Percentiles rank a stretch among this genome's conserved stretches.
phyloP scores from a whole-genome alignment of 2,797 vertebrate genomes.

The Molossus alvarezi region DNA sequence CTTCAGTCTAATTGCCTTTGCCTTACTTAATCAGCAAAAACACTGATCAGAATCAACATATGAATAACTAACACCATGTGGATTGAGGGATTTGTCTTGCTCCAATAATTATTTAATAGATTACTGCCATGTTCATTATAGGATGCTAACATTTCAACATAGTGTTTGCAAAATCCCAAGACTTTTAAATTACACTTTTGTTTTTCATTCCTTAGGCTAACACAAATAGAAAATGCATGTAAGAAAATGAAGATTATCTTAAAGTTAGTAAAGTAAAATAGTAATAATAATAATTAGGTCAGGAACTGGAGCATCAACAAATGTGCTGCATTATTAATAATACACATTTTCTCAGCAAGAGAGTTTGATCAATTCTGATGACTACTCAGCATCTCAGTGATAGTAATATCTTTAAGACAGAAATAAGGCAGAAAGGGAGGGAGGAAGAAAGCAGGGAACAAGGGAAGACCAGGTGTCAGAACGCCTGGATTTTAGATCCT shows the following conservation, averaged over 20 bases:
- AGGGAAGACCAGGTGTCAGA: not conserved
- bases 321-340: constrained; percentile 50
- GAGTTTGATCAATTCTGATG: constrained; percentile 28
- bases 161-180: constrained; percentile 9
- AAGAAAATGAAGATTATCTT: constrained; percentile 10
- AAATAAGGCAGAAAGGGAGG: not conserved
- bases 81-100: constrained; percentile 40
- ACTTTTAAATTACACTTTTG: constrained; percentile 25
- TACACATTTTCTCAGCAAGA: constrained; percentile 33
- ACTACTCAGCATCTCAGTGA: not conserved
- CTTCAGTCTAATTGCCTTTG: not conserved
- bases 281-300: constrained; percentile 29
- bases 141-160: constrained; percentile 1
- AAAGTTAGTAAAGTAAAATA: constrained; percentile 41
- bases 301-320: constrained; percentile 56
- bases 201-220: constrained; percentile 44
- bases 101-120: constrained; percentile 59
- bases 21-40: constrained; percentile 65
- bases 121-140: constrained; percentile 24
- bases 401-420: not conserved
- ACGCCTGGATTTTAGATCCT: not conserved
- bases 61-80: constrained; percentile 46
- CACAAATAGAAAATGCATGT: not conserved
- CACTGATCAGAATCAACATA: not conserved
- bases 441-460: not conserved